phyloP scores from a whole-genome alignment of 2,797 vertebrate genomes.

The Gorsachius magnificus region DNA sequence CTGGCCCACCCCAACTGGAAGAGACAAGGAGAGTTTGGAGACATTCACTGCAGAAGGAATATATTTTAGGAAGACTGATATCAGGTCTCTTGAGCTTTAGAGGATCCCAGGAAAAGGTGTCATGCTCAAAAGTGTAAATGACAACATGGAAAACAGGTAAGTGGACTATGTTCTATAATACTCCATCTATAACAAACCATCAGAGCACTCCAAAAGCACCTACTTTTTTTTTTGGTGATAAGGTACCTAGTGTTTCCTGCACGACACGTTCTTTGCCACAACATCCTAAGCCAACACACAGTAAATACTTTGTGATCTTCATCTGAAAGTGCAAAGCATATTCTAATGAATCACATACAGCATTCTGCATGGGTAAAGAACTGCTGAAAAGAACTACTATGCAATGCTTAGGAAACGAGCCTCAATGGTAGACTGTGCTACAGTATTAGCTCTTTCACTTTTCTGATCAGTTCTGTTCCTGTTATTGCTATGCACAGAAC shows the following conservation, averaged over 20 bases:
- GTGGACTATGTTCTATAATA: neutral
- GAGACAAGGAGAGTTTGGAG: neutral
- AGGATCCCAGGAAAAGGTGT: neutral
- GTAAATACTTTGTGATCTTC: neutral
- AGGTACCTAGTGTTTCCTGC: neutral
- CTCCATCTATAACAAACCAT: neutral
- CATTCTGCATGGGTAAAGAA: neutral
- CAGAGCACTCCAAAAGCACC: neutral
- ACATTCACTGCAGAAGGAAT: slow-evolving; percentile 18
- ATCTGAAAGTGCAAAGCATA: neutral
- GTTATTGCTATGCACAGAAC: neutral
- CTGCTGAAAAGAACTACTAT: neutral
- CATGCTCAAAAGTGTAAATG: neutral
- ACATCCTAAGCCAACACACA: neutral
- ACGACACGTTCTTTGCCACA: neutral
- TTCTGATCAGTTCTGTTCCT: neutral
- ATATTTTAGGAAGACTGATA: slow-evolving; percentile 38
- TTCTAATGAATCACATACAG: neutral
- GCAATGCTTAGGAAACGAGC: neutral
- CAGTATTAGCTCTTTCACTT: neutral
- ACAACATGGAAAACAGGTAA: neutral
- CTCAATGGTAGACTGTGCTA: neutral
- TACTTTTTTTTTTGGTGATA: neutral
- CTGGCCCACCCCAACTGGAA: neutral
- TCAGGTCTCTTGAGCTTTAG: neutral